A percentile compares a stretch with the other conserved stretches of the same genome.
These are phyloP conservation scores for Lithobates pipiens DNA, from an alignment of 2,797 vertebrate species.

Conservation along the genomic window DNA sequence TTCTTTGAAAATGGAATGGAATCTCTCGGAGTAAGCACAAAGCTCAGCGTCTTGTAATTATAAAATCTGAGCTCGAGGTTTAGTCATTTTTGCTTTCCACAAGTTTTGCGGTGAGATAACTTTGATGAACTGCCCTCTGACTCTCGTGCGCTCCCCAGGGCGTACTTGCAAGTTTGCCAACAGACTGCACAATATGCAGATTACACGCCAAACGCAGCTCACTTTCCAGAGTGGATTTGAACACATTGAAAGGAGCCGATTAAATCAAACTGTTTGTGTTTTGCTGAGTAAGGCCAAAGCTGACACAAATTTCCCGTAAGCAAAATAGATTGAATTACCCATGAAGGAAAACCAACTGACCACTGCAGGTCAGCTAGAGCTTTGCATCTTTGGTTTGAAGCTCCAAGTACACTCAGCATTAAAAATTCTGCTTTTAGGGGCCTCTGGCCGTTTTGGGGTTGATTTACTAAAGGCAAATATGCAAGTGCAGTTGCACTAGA, in stretches of 20 bases:
- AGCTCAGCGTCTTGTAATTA: background rate
- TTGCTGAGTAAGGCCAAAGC: conserved; percentile 23
- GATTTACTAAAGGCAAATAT: too few species aligned
- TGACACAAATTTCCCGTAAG: conserved; percentile 15
- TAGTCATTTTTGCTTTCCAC: conserved; percentile 16
- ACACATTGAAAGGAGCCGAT: conserved; percentile 23
- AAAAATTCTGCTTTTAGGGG: too few species aligned
- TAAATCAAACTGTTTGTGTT: conserved; percentile 36
- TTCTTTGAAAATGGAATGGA: background rate
- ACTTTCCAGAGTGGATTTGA: conserved; percentile 24
- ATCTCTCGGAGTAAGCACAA: conserved; percentile 14
- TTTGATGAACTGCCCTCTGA: conserved; percentile 45
- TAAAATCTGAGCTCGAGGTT: conserved; percentile 6
- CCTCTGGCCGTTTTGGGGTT: too few species aligned
- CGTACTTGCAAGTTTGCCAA: conserved; percentile 40
- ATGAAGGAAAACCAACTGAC: conserved; percentile 24
- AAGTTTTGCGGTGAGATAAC: conserved; percentile 41
- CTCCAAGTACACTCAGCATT: too few species aligned
- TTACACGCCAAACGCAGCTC: conserved; percentile 13
- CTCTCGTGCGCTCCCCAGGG: conserved; percentile 15
- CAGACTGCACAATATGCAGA: conserved; percentile 41
- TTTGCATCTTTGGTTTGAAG: background rate
- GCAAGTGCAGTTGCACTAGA: too few species aligned
- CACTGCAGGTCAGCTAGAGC: background rate
- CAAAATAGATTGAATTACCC: conserved; percentile 45